Conservation (phyloP, 2,113 vertebrate genomes). For the Prunella himalayana region DNA sequence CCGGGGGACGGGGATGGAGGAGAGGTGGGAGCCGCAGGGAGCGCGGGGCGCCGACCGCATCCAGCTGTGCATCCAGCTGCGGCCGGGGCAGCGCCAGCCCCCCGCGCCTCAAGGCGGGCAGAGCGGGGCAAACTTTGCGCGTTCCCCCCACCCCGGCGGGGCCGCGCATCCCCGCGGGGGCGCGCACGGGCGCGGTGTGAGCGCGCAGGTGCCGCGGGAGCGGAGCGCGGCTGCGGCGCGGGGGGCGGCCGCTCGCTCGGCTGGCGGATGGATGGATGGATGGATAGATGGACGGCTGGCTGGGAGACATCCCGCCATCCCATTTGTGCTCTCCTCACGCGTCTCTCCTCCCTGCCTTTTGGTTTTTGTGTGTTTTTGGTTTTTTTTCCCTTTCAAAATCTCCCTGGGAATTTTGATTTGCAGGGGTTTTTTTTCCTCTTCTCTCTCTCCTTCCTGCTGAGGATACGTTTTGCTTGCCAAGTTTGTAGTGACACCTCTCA, state of each 20-base stretch:
- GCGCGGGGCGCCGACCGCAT: fast-evolving
- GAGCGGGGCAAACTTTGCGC: background rate
- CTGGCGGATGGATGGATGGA: background rate
- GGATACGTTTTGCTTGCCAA: slow-evolving; percentile 70
- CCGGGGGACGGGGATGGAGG: no score
- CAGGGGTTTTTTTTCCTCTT: background rate
- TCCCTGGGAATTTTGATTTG: slow-evolving; percentile 52
- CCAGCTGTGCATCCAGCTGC: fast-evolving
- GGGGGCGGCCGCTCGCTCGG: slow-evolving; percentile 23
- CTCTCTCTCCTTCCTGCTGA: background rate
- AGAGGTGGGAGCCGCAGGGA: background rate
- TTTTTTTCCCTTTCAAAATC: background rate
- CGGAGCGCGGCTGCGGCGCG: background rate
- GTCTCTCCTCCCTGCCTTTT: background rate
- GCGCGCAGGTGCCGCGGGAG: slow-evolving; percentile 28
- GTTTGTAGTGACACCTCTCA: slow-evolving; percentile 68
- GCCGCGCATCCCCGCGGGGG: background rate
- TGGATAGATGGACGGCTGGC: background rate
- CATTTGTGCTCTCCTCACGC: background rate
- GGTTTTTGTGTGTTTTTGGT: background rate
- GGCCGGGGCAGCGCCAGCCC: fast-evolving
- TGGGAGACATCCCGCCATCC: background rate
- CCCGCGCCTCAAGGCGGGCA: fast-evolving
- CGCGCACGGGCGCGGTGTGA: background rate
- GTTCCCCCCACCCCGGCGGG: background rate